Conservation (phyloP, 2,797 vertebrate species). For the Sylvia borin region DNA sequence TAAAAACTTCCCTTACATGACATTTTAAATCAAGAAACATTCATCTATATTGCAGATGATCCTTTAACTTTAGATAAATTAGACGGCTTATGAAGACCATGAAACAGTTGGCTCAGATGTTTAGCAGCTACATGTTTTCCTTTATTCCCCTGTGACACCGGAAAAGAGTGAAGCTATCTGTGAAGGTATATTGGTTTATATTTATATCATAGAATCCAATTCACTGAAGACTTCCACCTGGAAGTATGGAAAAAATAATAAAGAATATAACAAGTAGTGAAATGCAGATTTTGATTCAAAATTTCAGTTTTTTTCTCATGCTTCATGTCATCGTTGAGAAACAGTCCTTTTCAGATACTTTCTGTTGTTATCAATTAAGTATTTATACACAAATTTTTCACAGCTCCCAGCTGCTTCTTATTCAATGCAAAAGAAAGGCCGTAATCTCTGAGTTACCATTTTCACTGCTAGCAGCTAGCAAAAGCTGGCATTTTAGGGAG, state of each 20-base stretch:
- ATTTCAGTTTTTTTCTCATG: neutral
- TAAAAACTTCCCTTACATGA: neutral
- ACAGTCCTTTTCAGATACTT: neutral
- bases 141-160: neutral
- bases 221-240: neutral
- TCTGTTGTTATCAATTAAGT: neutral
- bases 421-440: neutral
- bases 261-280: neutral
- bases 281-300: neutral
- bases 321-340: neutral
- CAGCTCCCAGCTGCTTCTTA: neutral
- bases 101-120: neutral
- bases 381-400: neutral
- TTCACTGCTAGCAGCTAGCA: neutral
- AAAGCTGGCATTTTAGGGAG: neutral
- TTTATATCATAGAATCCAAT: neutral
- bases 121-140: neutral
- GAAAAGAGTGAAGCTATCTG: neutral
- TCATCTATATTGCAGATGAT: neutral
- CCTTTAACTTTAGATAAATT: neutral
- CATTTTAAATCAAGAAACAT: neutral
- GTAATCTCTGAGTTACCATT: neutral
- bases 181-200: neutral
- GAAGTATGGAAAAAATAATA: neutral
- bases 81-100: neutral